Conservation (phyloP, 2,888 invertebrate species). For the Ormyrus rosae region DNA sequence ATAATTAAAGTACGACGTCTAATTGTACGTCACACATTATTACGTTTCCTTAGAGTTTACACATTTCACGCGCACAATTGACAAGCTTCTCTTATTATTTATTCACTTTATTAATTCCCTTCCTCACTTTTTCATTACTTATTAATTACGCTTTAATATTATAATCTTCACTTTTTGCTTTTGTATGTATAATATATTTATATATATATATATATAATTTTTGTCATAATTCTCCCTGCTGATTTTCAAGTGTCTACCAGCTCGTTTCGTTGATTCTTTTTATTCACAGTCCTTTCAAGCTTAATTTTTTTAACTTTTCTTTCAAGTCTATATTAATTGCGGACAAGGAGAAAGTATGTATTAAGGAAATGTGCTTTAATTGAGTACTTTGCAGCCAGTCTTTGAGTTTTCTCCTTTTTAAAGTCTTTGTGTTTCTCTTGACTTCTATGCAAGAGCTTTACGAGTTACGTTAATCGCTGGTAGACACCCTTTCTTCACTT, state of each 20-base stretch:
- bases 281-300: slow-evolving; percentile 31
- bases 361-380: slow-evolving; percentile 53
- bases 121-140: slow-evolving; percentile 10
- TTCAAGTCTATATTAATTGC: slow-evolving; percentile 36
- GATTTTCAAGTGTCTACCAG: slow-evolving; percentile 50
- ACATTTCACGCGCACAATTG: slow-evolving; percentile 58
- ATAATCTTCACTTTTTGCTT: slow-evolving; percentile 8
- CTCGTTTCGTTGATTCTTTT: slow-evolving; percentile 52
- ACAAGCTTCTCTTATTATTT: slow-evolving; percentile 56
- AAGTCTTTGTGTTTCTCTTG: slow-evolving; percentile 51
- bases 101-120: background rate
- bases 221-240: slow-evolving; percentile 18
- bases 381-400: slow-evolving; percentile 56
- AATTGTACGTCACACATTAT: slow-evolving; percentile 39
- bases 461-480: slow-evolving; percentile 34
- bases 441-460: slow-evolving; percentile 17
- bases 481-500: slow-evolving; percentile 42
- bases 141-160: slow-evolving; percentile 23
- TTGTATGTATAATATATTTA: slow-evolving; percentile 33
- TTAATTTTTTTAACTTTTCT: slow-evolving; percentile 26
- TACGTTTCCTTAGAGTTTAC: slow-evolving; percentile 44
- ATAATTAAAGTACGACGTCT: slow-evolving; percentile 24
- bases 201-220: slow-evolving; percentile 31
- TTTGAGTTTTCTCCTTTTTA: slow-evolving; percentile 52
- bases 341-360: slow-evolving; percentile 42